Evolutionary conservation across 2,888 invertebrate species (phyloP).

Genomic region (Mythimna lalbum): DNA sequence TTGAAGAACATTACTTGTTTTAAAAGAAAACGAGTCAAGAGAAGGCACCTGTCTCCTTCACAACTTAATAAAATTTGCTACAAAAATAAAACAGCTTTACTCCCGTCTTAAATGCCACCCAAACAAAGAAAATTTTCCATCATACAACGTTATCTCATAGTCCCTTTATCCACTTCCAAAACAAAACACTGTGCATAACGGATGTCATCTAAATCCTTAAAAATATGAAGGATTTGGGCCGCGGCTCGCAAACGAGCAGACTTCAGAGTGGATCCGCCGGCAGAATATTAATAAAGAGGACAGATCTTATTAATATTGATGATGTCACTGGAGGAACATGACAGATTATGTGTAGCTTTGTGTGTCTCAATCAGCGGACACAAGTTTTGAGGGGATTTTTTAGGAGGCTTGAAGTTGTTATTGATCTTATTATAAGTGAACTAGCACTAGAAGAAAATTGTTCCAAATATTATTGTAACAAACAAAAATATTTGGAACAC

Average conservation of each 20-base stretch:
- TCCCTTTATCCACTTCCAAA: slow-evolving; percentile 52
- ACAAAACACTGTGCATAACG: slow-evolving; percentile 58
- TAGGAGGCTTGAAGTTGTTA: neutral
- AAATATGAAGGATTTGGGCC: slow-evolving; percentile 65
- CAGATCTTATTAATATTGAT: slow-evolving; percentile 65
- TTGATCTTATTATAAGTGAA: neutral
- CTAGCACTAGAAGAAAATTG: too few relatives aligned
- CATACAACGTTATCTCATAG: slow-evolving; percentile 32
- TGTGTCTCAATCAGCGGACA: slow-evolving; percentile 50
- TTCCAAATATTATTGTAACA: too few relatives aligned
- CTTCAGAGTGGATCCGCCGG: slow-evolving; percentile 48
- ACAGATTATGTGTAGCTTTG: slow-evolving; percentile 54
- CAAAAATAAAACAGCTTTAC: neutral
- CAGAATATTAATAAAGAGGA: slow-evolving; percentile 61
- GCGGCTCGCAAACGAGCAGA: slow-evolving; percentile 53
- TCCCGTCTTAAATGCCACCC: neutral
- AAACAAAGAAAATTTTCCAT: neutral
- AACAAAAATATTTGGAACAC: neutral
- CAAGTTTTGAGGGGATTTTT: slow-evolving; percentile 23
- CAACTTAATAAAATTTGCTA: neutral
- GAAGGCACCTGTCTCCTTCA: neutral
- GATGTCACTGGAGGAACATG: slow-evolving; percentile 52
- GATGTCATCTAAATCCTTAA: slow-evolving; percentile 61
- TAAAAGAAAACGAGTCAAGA: neutral
- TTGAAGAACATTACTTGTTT: neutral